Evolutionary conservation across 2,797 vertebrate species (phyloP).

Genomic region (Oreortyx pictus): DNA sequence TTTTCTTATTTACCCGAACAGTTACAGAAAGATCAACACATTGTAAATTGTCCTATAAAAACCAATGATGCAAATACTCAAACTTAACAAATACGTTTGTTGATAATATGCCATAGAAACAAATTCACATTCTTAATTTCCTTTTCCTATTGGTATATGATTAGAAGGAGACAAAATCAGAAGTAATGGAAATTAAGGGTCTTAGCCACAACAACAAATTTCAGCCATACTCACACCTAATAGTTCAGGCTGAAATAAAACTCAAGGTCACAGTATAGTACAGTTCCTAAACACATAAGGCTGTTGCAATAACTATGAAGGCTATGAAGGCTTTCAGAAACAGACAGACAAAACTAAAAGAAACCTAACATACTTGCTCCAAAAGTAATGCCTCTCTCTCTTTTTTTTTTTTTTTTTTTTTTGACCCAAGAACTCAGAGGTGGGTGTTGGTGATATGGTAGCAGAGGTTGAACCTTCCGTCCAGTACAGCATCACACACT

Average conservation of each 20-base stretch:
- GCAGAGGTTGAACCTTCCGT: too few relatives aligned
- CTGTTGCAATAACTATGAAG: background rate
- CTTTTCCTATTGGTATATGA: background rate
- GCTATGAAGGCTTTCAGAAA: background rate
- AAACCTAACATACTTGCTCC: too few relatives aligned
- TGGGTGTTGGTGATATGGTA: too few relatives aligned
- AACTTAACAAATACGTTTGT: background rate
- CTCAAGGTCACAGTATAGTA: background rate
- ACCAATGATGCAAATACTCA: background rate
- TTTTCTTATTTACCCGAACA: background rate
- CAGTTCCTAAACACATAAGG: background rate
- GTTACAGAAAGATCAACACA: background rate
- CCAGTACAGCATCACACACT: too few relatives aligned
- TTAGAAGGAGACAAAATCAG: background rate
- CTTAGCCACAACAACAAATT: background rate
- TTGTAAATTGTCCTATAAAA: background rate
- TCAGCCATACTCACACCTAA: background rate
- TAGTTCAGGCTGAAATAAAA: background rate
- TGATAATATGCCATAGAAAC: background rate
- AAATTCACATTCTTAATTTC: background rate
- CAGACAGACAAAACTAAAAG: background rate
- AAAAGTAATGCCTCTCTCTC: background rate
- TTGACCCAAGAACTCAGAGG: too few relatives aligned
- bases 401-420: too few relatives aligned
- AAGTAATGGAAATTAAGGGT: background rate